Evolutionary conservation across 2,113 vertebrate genomes (phyloP), one percentile per base, ranked within the genome.

Genomic region (Amphiprion ocellaris): DNA sequence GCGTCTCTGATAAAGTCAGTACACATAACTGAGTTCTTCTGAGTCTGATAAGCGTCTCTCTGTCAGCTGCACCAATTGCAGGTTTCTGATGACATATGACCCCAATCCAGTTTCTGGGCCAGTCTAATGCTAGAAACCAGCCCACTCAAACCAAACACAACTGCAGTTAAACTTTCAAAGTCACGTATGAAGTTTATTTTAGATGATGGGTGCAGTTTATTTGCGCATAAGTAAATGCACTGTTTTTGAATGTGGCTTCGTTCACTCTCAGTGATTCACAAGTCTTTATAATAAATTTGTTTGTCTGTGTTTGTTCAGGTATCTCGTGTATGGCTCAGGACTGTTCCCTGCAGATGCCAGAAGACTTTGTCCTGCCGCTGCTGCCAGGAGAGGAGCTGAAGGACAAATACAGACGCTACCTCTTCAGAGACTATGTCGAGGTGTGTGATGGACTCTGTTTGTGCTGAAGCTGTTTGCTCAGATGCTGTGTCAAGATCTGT

Each of bases 381-480:
- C 95, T 99, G 93, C 95, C 96, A 86, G 97, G 93, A 53, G 98
- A 99, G 92, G 98, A 99, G 92, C 92, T 99, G 81, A 97, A 96
- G 95, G 98, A 99, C 85, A 99, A 97, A 97, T 99, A 99, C 91
- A 97, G 96, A 95, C 97, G 97, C 96, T 99, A 99, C 97, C 98
- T 99, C 96, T 99, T 99, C 96, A 98, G 98, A 95, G 98, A 99
- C 91, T 99, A 99, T 41, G 96, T 99, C 44, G 98, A 99, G 97
- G 98, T 89, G 69, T 60, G 85, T 83, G n/a, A 54, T 61, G 53
- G 56, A 41, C 60, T 15, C 2, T 44, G 12, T 41, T 5, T 44
- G 41, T 44, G 41, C 14, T 26, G 12, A 41, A 23, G 15, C 15
- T 66, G 41, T 70, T 74, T 76, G 28, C 46, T 77, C 56, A 58